Percentiles rank a stretch among this genome's conserved stretches.
These are phyloP conservation scores for Melangyna quadrimaculata DNA, from an alignment of 2,888 invertebrate species.

Conservation along the genomic window DNA sequence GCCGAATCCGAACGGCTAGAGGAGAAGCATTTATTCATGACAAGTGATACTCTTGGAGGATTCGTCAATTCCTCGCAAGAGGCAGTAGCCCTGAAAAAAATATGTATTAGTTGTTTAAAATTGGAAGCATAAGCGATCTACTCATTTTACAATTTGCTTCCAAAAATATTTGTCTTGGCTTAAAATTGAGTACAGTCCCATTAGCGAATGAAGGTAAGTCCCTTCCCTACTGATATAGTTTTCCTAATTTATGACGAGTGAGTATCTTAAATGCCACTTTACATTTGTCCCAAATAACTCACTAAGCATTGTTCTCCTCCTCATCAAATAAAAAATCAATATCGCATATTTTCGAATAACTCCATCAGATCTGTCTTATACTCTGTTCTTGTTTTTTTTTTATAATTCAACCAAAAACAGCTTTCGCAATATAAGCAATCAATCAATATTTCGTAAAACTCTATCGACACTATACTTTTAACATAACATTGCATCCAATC, in stretches of 20 bases:
- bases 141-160: too few species aligned
- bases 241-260: background rate
- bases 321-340: background rate
- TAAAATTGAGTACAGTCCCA: too few species aligned
- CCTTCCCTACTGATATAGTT: background rate
- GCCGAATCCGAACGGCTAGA: too few species aligned
- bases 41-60: too few species aligned
- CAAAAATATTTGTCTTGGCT: too few species aligned
- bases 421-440: constrained; percentile 55
- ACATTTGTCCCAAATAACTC: background rate
- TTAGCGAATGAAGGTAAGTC: too few species aligned
- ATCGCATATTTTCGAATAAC: constrained; percentile 9
- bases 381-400: background rate
- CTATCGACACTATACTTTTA: constrained; percentile 60
- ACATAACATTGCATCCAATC: constrained; percentile 32
- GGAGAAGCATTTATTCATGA: too few species aligned
- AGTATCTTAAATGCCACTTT: background rate
- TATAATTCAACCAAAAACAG: background rate
- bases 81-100: too few species aligned
- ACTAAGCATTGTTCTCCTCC: background rate
- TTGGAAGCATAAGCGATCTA: too few species aligned
- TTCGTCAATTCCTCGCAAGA: too few species aligned
- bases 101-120: too few species aligned
- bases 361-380: constrained; percentile 27
- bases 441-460: constrained; percentile 68